Percentiles rank a stretch among this genome's conserved stretches.
These are phyloP conservation scores for Leptinotarsa texana DNA, from an alignment of 1,140 invertebrate genomes.

Conservation along the genomic window DNA sequence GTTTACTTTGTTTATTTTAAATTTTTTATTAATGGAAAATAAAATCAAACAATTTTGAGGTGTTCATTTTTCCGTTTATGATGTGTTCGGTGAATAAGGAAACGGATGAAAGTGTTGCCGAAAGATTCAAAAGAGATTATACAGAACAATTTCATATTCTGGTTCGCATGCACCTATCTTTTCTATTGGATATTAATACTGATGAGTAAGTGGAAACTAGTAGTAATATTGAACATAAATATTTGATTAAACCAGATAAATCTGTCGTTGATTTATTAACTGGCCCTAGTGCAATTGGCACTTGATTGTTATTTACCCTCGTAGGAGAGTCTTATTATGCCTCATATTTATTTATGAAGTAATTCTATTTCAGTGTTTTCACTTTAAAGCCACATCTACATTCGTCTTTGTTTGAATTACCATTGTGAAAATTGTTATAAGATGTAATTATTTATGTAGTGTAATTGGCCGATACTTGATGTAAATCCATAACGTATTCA, in stretches of 20 bases:
- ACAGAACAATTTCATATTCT: slow-evolving; percentile 84
- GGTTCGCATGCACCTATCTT: slow-evolving; percentile 90
- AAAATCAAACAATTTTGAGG: neutral
- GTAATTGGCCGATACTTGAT: no score
- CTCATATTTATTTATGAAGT: no score
- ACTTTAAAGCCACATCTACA: no score
- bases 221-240: slow-evolving; percentile 19
- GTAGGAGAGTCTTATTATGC: no score
- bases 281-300: no score
- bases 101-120: slow-evolving; percentile 59
- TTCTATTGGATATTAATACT: slow-evolving; percentile 78
- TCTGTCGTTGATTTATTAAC: no score
- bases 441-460: no score
- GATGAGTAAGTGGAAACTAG: slow-evolving; percentile 70
- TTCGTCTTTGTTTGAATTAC: no score
- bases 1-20: neutral
- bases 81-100: slow-evolving; percentile 27
- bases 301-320: no score
- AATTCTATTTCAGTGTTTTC: no score
- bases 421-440: no score
- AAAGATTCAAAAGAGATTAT: slow-evolving; percentile 72
- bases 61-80: slow-evolving; percentile 33
- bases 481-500: no score
- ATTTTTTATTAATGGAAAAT: neutral
- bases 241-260: neutral